A percentile compares a stretch with the other conserved stretches of the same genome.
Evolutionary conservation across 2,888 invertebrate species (phyloP).

Genomic region (Tenthredo notha): DNA sequence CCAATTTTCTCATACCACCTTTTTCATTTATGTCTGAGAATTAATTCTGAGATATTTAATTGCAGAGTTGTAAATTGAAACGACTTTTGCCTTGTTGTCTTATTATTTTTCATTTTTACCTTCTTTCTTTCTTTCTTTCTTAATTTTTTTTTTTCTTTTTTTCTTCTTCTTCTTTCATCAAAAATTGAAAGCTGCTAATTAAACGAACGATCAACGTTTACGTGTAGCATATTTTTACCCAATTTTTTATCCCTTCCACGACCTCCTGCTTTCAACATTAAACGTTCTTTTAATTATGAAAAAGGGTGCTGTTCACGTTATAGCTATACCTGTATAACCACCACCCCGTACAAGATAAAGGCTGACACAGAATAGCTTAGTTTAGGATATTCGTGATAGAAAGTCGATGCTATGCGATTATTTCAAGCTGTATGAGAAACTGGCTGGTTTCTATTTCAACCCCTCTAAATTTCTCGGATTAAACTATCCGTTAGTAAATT

Average conservation of each 20-base stretch:
- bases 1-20: neutral
- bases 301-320: neutral
- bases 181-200: slow-evolving; percentile 15
- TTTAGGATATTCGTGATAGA: slow-evolving; percentile 8
- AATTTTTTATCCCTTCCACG: neutral
- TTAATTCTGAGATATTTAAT: neutral
- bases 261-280: neutral
- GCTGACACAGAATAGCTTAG: slow-evolving; percentile 32
- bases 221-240: neutral
- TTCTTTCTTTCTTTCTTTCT: neutral
- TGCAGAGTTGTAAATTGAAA: neutral
- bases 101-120: neutral
- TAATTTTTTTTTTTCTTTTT: neutral
- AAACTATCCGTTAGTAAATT: neutral
- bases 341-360: slow-evolving; percentile 17
- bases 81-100: neutral
- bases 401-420: slow-evolving; percentile 15
- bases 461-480: neutral
- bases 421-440: neutral
- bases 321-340: neutral
- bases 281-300: slow-evolving; percentile 5
- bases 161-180: neutral
- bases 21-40: neutral
- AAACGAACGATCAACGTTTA: neutral
- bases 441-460: neutral